Base-by-base conservation (phyloP, 2,113 vertebrate species). In the Tragulus kanchil region DNA sequence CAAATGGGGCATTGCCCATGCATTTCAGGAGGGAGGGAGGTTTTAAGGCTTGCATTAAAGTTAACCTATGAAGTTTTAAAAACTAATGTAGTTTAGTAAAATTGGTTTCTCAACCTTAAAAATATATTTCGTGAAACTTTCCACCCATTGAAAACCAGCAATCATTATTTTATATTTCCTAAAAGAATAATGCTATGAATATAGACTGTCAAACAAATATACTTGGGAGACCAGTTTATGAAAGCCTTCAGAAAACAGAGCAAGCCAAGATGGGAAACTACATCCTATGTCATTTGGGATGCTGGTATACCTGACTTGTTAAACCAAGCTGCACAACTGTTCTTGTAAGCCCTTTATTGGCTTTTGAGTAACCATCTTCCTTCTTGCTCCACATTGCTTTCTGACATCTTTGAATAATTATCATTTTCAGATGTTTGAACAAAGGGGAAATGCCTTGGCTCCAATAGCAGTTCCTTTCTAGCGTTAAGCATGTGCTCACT, bases 21-120 rank as follows among this genome's bases (percentile, higher is more conserved):
- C 62, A 62, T 48, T 95, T 85, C 13, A 79, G 23, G 42, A 89
- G 19, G 48, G 26, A 71, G n/a, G 8, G 3, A 50, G 45, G 0
- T 77, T 92, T 93, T 67, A 87, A 84, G 42, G 10, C 25, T 61
- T 93, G 54, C 93, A 61, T 85, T 50, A 75, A 95, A 92, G 6
- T 85, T 59, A 15, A 61, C 56, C 8, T 89, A 64, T 64, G 64
- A 77, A 67, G 31, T 96, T 26, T 67, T 67, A 52, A 61, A 71
- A 81, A 5, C 15, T 8, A 90, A 77, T 73, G 14, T 64, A 62
- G 65, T 87, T 91, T 84, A 13, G 25, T 61, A 48, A 95, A 96
- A 82, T n/a, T 69, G 90, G 90, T 16, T 89, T 89, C 73, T 52
- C 48, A 75, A 50, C 48, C 48, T 71, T 87, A 13, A 69, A 75